Conservation (phyloP, 2,888 invertebrate genomes). For the Polydrusus tereticollis region DNA sequence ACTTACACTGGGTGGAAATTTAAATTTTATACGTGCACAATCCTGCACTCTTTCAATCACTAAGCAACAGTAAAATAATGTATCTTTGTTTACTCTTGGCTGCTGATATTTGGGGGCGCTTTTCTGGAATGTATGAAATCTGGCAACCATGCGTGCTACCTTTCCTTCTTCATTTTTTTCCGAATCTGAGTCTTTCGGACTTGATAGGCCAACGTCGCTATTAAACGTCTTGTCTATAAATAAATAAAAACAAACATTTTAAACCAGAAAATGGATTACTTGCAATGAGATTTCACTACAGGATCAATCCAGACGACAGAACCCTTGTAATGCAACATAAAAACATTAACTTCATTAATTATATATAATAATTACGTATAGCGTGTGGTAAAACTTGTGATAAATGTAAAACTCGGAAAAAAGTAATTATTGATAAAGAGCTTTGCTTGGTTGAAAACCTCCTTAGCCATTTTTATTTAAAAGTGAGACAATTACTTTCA, state of each 20-base stretch:
- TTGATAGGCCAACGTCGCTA: neutral
- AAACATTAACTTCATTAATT: too few species aligned
- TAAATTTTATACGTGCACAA: constrained; percentile 78
- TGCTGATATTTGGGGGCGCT: constrained; percentile 73
- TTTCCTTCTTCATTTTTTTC: constrained; percentile 40
- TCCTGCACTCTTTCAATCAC: constrained; percentile 77
- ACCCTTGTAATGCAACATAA: too few species aligned
- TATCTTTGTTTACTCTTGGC: constrained; percentile 65
- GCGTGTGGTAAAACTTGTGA: too few species aligned
- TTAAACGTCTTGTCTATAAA: constrained; percentile 39
- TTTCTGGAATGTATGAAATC: constrained; percentile 65
- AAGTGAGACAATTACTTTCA: too few species aligned
- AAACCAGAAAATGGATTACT: neutral
- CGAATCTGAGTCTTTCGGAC: constrained; percentile 13
- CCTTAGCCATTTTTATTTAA: too few species aligned
- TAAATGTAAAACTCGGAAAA: too few species aligned
- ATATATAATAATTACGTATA: too few species aligned
- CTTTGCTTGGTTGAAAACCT: too few species aligned
- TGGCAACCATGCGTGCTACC: constrained; percentile 56
- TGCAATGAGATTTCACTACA: too few species aligned
- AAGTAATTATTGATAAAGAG: too few species aligned
- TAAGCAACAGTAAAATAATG: constrained; percentile 77
- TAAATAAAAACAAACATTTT: constrained; percentile 13
- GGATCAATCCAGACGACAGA: too few species aligned
- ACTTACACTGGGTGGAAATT: constrained; percentile 77